These are phyloP conservation scores for Sorex araneus DNA, from an alignment of 2,113 vertebrate species.

Conservation along the genomic window DNA sequence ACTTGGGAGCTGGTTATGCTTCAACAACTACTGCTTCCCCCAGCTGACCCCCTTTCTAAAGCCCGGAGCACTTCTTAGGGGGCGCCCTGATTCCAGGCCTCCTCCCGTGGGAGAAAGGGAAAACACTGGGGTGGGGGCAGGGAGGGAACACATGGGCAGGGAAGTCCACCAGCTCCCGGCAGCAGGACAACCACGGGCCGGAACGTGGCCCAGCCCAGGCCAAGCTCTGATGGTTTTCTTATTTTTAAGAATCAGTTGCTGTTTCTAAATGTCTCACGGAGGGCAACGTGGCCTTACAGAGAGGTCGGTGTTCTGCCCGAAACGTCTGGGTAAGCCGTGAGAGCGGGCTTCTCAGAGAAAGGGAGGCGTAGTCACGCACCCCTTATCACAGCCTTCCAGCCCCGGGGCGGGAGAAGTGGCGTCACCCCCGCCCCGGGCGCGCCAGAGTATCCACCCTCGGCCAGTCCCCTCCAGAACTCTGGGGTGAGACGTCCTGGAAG, in stretches of 20 bases:
- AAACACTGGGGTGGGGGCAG: slow-evolving; percentile 34
- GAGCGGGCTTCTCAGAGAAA: neutral
- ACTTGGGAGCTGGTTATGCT: slow-evolving; percentile 64
- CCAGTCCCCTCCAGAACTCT: neutral
- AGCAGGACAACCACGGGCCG: slow-evolving; percentile 60
- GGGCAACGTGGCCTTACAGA: slow-evolving; percentile 25
- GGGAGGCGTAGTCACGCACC: neutral
- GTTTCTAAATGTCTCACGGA: neutral
- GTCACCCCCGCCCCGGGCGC: too few relatives aligned
- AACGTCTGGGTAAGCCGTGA: neutral
- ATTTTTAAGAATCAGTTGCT: neutral
- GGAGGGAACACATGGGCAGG: slow-evolving; percentile 58
- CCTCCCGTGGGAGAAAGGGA: slow-evolving; percentile 63
- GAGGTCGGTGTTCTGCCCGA: neutral
- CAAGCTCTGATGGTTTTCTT: slow-evolving; percentile 48
- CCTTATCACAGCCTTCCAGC: neutral
- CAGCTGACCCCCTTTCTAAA: slow-evolving; percentile 67
- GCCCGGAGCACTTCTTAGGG: slow-evolving; percentile 50
- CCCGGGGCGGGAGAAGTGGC: too few relatives aligned
- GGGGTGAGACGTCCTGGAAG: neutral
- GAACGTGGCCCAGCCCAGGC: neutral
- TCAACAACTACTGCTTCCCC: slow-evolving; percentile 67
- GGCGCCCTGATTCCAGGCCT: slow-evolving; percentile 70
- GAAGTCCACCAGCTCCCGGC: slow-evolving; percentile 74
- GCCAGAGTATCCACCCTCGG: too few relatives aligned